Evolutionary conservation across 1,140 invertebrate genomes (phyloP).

Genomic region (Sarcophaga peregrina): DNA sequence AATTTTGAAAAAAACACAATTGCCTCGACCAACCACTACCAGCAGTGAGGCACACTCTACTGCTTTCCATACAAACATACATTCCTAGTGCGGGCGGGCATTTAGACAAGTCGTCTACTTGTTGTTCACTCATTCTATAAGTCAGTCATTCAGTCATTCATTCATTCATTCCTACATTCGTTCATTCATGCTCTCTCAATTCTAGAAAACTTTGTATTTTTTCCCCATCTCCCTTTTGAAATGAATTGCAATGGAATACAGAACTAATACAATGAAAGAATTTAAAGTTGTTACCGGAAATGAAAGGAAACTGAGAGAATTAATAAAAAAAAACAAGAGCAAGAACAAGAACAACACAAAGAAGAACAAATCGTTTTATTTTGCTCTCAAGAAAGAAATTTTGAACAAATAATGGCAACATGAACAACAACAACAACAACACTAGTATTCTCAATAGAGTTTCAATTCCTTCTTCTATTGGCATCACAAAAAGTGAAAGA

Average conservation of each 20-base stretch:
- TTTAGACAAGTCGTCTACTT: too few relatives aligned
- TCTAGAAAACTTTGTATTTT: not conserved
- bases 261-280: not conserved
- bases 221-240: too few relatives aligned
- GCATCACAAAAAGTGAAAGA: too few relatives aligned
- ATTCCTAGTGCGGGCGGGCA: too few relatives aligned
- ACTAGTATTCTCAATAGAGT: not conserved
- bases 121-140: too few relatives aligned
- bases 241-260: not conserved
- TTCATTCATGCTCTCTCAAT: not conserved
- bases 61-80: too few relatives aligned
- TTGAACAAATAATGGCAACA: not conserved
- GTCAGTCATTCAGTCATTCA: too few relatives aligned
- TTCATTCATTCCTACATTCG: too few relatives aligned
- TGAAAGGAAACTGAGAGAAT: slow-evolving; percentile 4
- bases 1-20: not conserved
- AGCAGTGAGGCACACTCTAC: too few relatives aligned
- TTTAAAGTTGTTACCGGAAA: not conserved
- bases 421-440: not conserved
- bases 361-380: not conserved
- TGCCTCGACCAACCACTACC: too few relatives aligned
- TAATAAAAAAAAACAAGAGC: not conserved
- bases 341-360: not conserved
- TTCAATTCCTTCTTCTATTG: not conserved
- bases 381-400: not conserved